Base-by-base conservation (phyloP, 2,888 invertebrate species). In the Pardosa pseudoannulata region DNA sequence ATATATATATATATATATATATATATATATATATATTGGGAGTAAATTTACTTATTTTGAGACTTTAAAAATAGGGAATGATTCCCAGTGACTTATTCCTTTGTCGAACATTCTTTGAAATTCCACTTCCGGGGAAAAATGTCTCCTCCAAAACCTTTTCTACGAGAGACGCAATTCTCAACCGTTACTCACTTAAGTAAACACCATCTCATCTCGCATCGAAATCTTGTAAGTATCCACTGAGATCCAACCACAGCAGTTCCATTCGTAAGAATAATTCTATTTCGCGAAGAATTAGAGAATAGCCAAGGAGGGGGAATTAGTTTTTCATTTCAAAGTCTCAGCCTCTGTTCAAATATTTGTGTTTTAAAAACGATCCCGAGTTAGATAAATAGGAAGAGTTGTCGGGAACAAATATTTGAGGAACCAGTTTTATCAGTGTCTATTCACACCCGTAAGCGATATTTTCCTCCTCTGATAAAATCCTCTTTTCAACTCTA, bases 291-390 rank as follows among this genome's bases (percentile, higher is more conserved):
- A 23, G 23, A 23, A 56, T n/a, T 67, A n/a, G 32, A 32, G 65
- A 67, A 32, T 70, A 19, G 62, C 13, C 56, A 36, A 16, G n/a
- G 39, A 74, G 31, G 27, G 62, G 27, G 62, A 62, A 32, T 19
- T 11, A 31, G 64, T 64, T 85, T 85, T 85, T 85, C 78, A 78
- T 83, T 83, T 72, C 71, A 23, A 32, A 68, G n/a, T 36, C 29
- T 68, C 32, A 41, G 46, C 73, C 62, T 70, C 16, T 32, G 70
- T 32, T 73, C 83, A 85, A 85, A 85, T 85, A 85, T 85, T 85
- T 85, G 83, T 78, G 83, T 85, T 85, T 85, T 79, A 85, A 85
- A 85, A 85, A 85, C 83, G 65, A 23, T 72, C 65, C 73, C 29
- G 64, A 11, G 71, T 64, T 76, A 65, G 65, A 46, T 64, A 76